A percentile compares a stretch with the other conserved stretches of the same genome.
These are phyloP conservation scores for Poeciliopsis prolifica DNA, from an alignment of 2,113 vertebrate species.

Conservation along the genomic window DNA sequence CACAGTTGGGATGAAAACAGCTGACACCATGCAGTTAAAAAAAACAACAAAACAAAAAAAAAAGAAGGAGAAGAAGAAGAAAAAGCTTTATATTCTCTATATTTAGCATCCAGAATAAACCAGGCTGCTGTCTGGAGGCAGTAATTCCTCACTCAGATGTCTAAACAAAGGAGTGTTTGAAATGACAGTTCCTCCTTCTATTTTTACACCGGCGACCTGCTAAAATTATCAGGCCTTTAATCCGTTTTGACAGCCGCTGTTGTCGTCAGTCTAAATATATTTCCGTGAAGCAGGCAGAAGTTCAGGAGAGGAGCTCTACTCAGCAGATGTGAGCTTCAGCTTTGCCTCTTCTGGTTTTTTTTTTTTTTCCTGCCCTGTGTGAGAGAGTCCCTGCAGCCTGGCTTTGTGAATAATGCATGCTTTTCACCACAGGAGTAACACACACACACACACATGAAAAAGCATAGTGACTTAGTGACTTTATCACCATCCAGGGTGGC, in stretches of 20 bases:
- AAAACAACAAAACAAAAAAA: neutral
- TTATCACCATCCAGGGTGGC: neutral
- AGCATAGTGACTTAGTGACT: neutral
- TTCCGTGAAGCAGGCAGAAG: conserved; percentile 34
- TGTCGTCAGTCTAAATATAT: conserved; percentile 49
- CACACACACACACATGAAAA: neutral
- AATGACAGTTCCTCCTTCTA: conserved; percentile 47
- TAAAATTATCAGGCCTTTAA: conserved; percentile 66
- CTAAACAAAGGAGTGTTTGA: conserved; percentile 43
- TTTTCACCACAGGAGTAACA: neutral
- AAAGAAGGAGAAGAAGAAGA: neutral
- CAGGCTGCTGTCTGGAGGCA: neutral
- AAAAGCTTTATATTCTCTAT: neutral
- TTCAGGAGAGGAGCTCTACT: conserved; percentile 45
- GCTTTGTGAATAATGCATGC: neutral
- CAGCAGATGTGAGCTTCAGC: neutral
- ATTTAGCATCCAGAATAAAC: conserved; percentile 1
- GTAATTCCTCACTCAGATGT: conserved; percentile 35
- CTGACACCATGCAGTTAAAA: neutral
- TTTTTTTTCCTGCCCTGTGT: neutral
- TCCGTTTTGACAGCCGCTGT: conserved; percentile 56
- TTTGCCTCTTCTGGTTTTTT: neutral
- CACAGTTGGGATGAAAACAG: neutral
- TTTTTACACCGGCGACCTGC: conserved; percentile 55
- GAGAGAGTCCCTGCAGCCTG: neutral